phyloP scores from a whole-genome alignment of 2,797 vertebrate species.

The Sphenodon punctatus region DNA sequence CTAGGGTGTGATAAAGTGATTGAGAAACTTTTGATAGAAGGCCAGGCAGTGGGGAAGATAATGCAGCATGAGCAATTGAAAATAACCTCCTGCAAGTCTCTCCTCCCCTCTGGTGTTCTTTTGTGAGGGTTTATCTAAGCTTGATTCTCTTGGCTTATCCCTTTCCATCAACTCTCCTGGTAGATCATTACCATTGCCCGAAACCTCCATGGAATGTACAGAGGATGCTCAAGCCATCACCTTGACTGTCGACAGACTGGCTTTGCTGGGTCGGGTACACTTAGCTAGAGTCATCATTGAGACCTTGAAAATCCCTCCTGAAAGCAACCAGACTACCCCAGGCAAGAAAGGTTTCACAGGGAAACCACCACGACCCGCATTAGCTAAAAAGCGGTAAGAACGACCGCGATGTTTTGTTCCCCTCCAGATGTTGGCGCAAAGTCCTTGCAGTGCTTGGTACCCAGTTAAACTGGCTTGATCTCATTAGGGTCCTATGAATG shows the following conservation, averaged over 20 bases:
- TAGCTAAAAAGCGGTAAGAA: slow-evolving; percentile 82
- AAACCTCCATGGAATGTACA: background rate
- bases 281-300: slow-evolving; percentile 82
- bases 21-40: background rate
- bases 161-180: slow-evolving; percentile 35
- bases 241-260: slow-evolving; percentile 78
- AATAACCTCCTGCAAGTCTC: background rate
- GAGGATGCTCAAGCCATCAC: background rate
- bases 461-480: too few species aligned
- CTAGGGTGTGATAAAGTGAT: too few species aligned
- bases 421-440: too few species aligned
- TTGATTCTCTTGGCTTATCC: background rate
- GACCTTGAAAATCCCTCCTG: slow-evolving; percentile 76
- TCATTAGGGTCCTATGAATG: too few species aligned
- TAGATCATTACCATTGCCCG: slow-evolving; percentile 38
- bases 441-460: too few species aligned
- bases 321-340: slow-evolving; percentile 53
- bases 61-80: background rate
- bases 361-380: slow-evolving; percentile 78
- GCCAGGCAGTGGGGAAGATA: background rate
- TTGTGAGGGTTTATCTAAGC: background rate
- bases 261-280: slow-evolving; percentile 77
- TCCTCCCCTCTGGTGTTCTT: rapidly evolving
- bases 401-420: background rate
- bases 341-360: slow-evolving; percentile 71